A percentile compares a stretch with the other conserved stretches of the same genome.
These are phyloP conservation scores for Phylloscopus whistleri DNA, from an alignment of 2,113 vertebrate species.

Conservation along the genomic window DNA sequence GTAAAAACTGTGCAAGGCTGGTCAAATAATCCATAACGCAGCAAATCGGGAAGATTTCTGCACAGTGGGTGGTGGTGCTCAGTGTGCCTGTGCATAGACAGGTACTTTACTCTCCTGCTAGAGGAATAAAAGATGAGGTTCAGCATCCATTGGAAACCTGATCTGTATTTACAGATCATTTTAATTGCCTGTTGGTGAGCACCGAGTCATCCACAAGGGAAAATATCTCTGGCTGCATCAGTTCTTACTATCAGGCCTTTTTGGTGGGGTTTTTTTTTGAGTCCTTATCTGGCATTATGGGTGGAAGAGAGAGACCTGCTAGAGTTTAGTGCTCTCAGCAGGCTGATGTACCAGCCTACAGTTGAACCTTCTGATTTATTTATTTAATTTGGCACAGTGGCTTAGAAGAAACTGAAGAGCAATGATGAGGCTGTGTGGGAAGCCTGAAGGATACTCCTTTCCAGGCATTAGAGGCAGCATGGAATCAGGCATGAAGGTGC, in stretches of 20 bases:
- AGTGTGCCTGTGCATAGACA: not conserved
- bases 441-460: not conserved
- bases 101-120: not conserved
- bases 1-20: not conserved
- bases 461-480: not conserved
- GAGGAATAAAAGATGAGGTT: constrained; percentile 35
- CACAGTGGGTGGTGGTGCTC: not conserved
- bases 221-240: not conserved
- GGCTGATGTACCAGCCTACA: not conserved
- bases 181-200: not conserved
- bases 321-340: not conserved
- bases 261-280: not conserved
- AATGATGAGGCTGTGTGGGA: not conserved
- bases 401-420: not conserved
- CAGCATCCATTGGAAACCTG: constrained; percentile 18
- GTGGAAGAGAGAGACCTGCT: not conserved
- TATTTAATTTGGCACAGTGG: not conserved
- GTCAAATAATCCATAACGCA: not conserved
- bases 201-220: not conserved
- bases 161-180: constrained; percentile 27
- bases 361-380: constrained; percentile 11
- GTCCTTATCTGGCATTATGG: not conserved
- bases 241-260: not conserved
- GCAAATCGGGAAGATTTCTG: not conserved
- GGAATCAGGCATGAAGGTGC: not conserved